These are phyloP conservation scores for Sarotherodon lohbergeri DNA, from an alignment of 2,113 vertebrate genomes.

Conservation along the genomic window DNA sequence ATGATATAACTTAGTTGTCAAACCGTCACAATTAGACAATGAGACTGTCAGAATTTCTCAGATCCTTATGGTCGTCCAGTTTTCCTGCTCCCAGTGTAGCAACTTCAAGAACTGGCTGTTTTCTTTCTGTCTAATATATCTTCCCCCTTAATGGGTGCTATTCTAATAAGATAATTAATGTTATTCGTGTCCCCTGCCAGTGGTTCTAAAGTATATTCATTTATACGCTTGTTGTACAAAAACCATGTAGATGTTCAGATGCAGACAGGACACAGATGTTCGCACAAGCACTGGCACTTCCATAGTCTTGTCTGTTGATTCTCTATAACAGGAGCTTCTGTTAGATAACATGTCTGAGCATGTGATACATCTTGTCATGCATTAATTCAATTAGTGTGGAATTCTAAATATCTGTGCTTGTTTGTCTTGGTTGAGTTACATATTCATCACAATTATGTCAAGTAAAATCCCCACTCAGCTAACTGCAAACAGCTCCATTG, in stretches of 20 bases:
- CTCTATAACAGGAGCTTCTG: neutral
- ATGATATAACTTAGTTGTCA: neutral
- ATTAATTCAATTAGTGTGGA: conserved; percentile 40
- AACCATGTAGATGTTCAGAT: neutral
- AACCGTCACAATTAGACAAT: neutral
- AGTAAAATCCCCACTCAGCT: conserved; percentile 12
- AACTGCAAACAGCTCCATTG: conserved; percentile 36
- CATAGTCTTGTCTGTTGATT: neutral
- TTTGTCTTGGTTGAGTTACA: conserved; percentile 43
- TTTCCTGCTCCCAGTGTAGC: neutral
- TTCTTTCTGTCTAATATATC: neutral
- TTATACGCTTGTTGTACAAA: neutral
- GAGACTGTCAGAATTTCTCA: neutral
- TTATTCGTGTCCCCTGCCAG: neutral
- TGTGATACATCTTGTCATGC: conserved; percentile 27
- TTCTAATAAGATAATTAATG: neutral
- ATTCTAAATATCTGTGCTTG: conserved; percentile 30
- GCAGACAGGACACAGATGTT: neutral
- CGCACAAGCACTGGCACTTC: neutral
- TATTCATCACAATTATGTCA: conserved; percentile 46
- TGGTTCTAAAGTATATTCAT: neutral
- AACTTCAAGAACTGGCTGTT: neutral
- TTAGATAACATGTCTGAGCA: neutral
- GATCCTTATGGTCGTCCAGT: neutral
- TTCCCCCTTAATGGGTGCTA: neutral